Percentiles rank a stretch among this genome's conserved stretches.
These are phyloP conservation scores for Oreochromis tanganicae DNA, from an alignment of 2,113 vertebrate genomes.

Conservation along the genomic window DNA sequence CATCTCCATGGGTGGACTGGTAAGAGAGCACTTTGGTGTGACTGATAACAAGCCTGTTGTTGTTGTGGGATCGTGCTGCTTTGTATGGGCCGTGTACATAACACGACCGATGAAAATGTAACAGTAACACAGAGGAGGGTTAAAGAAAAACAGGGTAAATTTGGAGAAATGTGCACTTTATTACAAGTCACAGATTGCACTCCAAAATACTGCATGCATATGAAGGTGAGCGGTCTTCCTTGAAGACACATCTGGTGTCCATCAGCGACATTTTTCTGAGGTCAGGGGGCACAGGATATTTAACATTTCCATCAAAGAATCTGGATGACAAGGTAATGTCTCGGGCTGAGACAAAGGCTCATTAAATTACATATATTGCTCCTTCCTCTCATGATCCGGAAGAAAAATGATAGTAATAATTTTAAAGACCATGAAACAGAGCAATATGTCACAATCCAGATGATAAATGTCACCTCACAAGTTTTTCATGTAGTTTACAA, in stretches of 20 bases:
- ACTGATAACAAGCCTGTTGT: constrained; percentile 25
- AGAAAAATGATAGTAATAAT: constrained; percentile 37
- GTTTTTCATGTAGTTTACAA: constrained; percentile 4
- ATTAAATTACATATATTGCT: constrained; percentile 45
- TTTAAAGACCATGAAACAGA: constrained; percentile 13
- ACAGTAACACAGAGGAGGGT: background rate
- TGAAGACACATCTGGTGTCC: constrained; percentile 53
- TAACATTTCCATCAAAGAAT: constrained; percentile 55
- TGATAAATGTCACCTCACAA: background rate
- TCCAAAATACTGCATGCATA: background rate
- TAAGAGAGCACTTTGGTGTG: constrained; percentile 10
- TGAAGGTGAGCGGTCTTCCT: constrained; percentile 13
- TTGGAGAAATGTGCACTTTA: background rate
- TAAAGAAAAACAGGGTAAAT: background rate
- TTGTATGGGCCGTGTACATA: background rate
- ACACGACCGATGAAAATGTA: background rate
- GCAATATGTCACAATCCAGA: background rate
- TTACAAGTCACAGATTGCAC: background rate
- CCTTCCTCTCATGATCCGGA: constrained; percentile 20
- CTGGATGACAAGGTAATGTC: constrained; percentile 57
- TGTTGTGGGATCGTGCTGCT: constrained; percentile 6
- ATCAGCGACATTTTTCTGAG: constrained; percentile 19
- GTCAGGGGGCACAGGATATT: constrained; percentile 52
- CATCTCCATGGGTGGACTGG: constrained; percentile 29
- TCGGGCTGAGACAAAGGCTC: constrained; percentile 30